Conservation (phyloP, 2,113 vertebrate species). For the Chauna torquata region DNA sequence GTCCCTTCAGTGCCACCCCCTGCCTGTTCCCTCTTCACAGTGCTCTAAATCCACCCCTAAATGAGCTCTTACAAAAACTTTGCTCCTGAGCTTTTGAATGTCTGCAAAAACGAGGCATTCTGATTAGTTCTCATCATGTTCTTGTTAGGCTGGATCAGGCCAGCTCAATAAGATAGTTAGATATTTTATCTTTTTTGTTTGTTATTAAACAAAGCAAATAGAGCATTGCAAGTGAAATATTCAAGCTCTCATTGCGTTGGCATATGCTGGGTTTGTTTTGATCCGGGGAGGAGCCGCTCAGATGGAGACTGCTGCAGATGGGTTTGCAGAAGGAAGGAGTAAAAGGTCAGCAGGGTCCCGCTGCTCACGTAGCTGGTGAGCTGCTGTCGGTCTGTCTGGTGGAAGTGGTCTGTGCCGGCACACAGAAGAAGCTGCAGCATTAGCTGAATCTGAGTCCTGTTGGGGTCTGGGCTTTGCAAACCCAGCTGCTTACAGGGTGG, state of each 20-base stretch:
- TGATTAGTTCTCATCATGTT: fast-evolving
- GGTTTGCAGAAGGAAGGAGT: background rate
- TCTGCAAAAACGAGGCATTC: background rate
- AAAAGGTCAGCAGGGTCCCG: background rate
- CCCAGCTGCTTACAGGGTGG: background rate
- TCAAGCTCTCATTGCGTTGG: background rate
- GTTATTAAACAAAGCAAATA: background rate
- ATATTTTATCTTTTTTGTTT: background rate
- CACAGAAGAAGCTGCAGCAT: background rate
- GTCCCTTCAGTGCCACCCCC: background rate
- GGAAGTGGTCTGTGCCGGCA: fast-evolving
- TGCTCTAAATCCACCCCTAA: background rate
- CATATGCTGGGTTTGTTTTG: background rate
- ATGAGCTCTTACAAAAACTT: background rate
- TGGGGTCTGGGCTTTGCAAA: background rate
- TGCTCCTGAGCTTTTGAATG: background rate
- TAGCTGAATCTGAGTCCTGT: background rate
- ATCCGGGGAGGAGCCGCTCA: background rate
- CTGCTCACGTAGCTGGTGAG: background rate
- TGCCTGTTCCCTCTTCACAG: background rate
- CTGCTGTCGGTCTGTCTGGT: background rate
- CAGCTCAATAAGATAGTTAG: background rate
- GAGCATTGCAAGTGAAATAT: background rate
- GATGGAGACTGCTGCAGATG: background rate
- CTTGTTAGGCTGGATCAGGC: background rate